Evolutionary conservation across 2,113 vertebrate genomes (phyloP).

Genomic region (Microcebus ravelobensis): DNA sequence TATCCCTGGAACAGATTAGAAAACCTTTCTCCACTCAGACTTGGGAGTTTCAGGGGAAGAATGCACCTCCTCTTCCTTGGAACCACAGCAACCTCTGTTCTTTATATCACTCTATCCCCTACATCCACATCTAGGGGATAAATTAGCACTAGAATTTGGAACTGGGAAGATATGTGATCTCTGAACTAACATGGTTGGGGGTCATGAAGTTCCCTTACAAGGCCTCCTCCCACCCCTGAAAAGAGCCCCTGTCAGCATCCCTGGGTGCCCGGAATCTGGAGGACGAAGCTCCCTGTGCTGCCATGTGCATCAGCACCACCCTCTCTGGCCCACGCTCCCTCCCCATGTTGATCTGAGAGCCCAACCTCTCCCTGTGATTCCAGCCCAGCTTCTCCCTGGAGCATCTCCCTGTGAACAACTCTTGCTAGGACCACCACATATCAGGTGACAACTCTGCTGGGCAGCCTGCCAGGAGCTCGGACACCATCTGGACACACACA

Average conservation of each 20-base stretch:
- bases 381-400: not conserved
- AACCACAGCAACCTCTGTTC: not conserved
- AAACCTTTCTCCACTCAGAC: not conserved
- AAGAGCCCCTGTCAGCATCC: not conserved
- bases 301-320: not conserved
- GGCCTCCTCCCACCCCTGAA: not conserved
- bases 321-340: not conserved
- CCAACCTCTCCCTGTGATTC: not conserved
- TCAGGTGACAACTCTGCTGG: not conserved
- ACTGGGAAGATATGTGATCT: not conserved
- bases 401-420: not conserved
- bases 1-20: not conserved
- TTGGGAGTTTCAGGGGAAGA: not conserved
- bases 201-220: not conserved
- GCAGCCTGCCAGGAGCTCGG: not conserved
- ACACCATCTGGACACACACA: constrained; percentile 18
- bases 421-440: not conserved
- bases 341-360: not conserved
- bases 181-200: not conserved
- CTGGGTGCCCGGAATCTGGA: not conserved
- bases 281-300: not conserved
- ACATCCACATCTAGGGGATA: not conserved
- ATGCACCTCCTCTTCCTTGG: not conserved
- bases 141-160: not conserved
- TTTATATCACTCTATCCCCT: no score